These are phyloP conservation scores for Microctonus aethiopoides DNA, from an alignment of 2,888 invertebrate species.

Conservation along the genomic window DNA sequence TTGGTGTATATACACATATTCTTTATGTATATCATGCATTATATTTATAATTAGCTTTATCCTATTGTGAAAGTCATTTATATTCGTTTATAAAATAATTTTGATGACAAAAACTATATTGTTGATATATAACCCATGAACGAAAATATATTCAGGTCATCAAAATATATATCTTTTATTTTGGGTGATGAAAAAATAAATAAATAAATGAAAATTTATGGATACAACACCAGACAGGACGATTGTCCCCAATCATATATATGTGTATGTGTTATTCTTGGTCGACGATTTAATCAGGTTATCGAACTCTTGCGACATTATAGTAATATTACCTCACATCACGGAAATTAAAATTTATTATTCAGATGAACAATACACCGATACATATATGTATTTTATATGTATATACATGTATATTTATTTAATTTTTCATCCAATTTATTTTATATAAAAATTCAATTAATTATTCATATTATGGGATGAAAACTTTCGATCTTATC, in stretches of 20 bases:
- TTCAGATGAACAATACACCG: conserved; percentile 2
- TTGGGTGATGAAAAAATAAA: neutral
- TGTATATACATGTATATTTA: neutral
- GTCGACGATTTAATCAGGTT: neutral
- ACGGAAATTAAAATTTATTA: conserved; percentile 1
- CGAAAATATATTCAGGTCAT: neutral
- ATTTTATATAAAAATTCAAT: too few relatives aligned
- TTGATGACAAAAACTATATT: too few relatives aligned
- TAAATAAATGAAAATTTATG: neutral
- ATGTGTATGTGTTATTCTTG: conserved; percentile 4
- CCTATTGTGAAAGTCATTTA: too few relatives aligned
- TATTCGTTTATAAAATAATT: too few relatives aligned
- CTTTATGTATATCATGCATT: neutral
- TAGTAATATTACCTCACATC: conserved; percentile 4
- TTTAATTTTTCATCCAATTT: neutral
- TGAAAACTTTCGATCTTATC: neutral
- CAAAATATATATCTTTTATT: neutral
- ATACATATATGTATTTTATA: neutral
- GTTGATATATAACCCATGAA: too few relatives aligned
- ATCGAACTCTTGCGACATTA: conserved; percentile 9
- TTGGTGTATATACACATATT: neutral
- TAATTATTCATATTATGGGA: too few relatives aligned
- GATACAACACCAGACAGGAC: neutral
- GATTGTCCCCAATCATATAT: neutral
- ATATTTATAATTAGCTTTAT: too few relatives aligned